Evolutionary conservation across 2,113 vertebrate species (phyloP).

Genomic region (Thamnophis sirtalis): DNA sequence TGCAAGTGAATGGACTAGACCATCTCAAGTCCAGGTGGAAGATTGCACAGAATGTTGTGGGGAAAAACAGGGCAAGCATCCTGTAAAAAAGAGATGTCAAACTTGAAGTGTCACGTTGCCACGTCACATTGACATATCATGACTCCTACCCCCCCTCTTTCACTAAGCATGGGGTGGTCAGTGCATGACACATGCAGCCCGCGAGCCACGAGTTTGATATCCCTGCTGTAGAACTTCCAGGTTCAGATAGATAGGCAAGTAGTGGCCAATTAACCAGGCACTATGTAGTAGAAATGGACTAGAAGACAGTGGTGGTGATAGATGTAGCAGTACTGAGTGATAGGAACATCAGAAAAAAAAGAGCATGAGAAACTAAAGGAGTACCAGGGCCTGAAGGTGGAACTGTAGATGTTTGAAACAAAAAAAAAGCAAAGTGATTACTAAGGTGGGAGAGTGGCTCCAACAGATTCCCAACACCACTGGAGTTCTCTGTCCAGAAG

Average conservation of each 20-base stretch:
- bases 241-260: neutral
- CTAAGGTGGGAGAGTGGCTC: neutral
- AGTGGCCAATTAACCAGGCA: neutral
- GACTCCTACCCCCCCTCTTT: no score
- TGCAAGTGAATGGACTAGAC: neutral
- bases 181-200: no score
- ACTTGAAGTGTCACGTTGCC: no score
- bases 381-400: neutral
- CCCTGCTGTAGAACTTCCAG: neutral
- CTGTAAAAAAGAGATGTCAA: neutral
- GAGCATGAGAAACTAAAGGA: neutral
- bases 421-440: neutral
- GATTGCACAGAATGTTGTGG: neutral
- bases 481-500: neutral
- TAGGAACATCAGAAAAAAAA: neutral
- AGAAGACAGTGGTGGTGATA: neutral
- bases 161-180: no score
- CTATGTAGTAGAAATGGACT: neutral
- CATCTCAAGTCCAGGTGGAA: neutral
- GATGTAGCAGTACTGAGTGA: neutral
- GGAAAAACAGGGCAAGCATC: neutral
- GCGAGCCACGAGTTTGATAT: no score
- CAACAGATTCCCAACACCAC: neutral
- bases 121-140: no score
- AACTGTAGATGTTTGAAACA: neutral